phyloP scores from a whole-genome alignment of 2,888 invertebrate genomes.

The Exocentrus adspersus region DNA sequence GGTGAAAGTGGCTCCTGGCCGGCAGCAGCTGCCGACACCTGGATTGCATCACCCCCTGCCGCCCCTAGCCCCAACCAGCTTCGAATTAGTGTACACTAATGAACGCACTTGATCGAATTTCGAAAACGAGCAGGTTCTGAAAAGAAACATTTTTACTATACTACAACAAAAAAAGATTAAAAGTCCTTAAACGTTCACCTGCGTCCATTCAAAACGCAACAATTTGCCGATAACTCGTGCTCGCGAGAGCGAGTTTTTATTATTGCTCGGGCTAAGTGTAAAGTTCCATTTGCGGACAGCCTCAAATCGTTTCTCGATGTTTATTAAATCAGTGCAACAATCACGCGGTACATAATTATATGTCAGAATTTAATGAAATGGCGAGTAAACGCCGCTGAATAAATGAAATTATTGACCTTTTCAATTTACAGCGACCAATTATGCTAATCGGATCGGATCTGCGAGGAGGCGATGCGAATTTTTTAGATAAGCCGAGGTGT shows the following conservation, averaged over 20 bases:
- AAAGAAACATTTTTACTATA: no score
- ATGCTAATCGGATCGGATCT: slow-evolving; percentile 9
- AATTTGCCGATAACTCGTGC: background rate
- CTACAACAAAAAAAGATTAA: no score
- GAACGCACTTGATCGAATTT: slow-evolving; percentile 37
- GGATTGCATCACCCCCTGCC: slow-evolving; percentile 43
- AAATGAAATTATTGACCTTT: slow-evolving; percentile 12
- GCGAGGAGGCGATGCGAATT: background rate
- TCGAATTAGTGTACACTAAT: slow-evolving; percentile 36
- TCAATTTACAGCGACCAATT: slow-evolving; percentile 1
- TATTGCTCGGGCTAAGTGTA: background rate
- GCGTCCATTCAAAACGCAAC: background rate
- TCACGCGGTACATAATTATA: slow-evolving; percentile 2
- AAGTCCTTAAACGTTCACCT: no score
- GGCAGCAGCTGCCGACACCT: slow-evolving; percentile 53
- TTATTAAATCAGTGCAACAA: slow-evolving; percentile 7
- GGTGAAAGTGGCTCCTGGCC: slow-evolving; percentile 46
- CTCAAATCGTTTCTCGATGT: background rate
- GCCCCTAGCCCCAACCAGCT: slow-evolving; percentile 34
- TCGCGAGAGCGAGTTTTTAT: background rate
- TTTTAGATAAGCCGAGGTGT: background rate
- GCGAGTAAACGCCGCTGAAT: background rate
- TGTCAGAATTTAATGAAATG: slow-evolving; percentile 5
- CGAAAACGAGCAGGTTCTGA: slow-evolving; percentile 36
- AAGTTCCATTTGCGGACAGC: background rate